A percentile compares a stretch with the other conserved stretches of the same genome.
phyloP scores from a whole-genome alignment of 2,113 vertebrate species.

The Gnathonemus echidnorhynchus region DNA sequence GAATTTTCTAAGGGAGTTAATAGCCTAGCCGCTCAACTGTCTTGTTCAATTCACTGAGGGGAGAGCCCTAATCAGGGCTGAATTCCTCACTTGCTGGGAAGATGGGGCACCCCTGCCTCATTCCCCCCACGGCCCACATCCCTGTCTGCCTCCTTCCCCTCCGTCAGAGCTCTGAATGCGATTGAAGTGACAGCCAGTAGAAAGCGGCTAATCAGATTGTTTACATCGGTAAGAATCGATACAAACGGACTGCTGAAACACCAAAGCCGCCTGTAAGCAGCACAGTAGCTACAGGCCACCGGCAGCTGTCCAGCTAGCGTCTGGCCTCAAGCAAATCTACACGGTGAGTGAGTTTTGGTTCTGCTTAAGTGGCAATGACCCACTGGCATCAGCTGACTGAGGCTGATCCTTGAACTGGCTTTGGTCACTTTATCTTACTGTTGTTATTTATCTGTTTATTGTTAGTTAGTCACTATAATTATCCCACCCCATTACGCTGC shows the following conservation, averaged over 20 bases:
- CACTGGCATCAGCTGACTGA: constrained; percentile 62
- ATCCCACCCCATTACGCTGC: not conserved
- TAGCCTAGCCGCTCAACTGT: constrained; percentile 98
- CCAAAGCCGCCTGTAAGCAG: constrained; percentile 84
- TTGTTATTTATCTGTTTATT: not conserved
- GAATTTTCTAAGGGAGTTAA: constrained; percentile 99
- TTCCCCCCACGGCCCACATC: constrained; percentile 58
- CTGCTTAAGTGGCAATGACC: constrained; percentile 69
- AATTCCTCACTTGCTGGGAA: constrained; percentile 91
- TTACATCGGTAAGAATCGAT: constrained; percentile 99
- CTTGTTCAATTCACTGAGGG: constrained; percentile 99
- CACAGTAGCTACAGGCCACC: constrained; percentile 72
- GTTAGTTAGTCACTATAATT: not conserved
- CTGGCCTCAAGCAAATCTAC: constrained; percentile 53
- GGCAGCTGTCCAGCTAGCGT: constrained; percentile 57
- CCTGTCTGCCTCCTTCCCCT: constrained; percentile 75
- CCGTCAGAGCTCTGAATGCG: constrained; percentile 82
- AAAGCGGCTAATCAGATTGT: constrained; percentile 99
- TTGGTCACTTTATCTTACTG: not conserved
- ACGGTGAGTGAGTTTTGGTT: constrained; percentile 70
- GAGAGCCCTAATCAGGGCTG: constrained; percentile 94
- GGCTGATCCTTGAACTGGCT: not conserved
- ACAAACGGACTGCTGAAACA: constrained; percentile 99
- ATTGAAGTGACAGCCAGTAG: constrained; percentile 99
- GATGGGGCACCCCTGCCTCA: constrained; percentile 72